A percentile compares a stretch with the other conserved stretches of the same genome.
Evolutionary conservation across 2,888 invertebrate genomes (phyloP).

Genomic region (Ormyrus labotus): DNA sequence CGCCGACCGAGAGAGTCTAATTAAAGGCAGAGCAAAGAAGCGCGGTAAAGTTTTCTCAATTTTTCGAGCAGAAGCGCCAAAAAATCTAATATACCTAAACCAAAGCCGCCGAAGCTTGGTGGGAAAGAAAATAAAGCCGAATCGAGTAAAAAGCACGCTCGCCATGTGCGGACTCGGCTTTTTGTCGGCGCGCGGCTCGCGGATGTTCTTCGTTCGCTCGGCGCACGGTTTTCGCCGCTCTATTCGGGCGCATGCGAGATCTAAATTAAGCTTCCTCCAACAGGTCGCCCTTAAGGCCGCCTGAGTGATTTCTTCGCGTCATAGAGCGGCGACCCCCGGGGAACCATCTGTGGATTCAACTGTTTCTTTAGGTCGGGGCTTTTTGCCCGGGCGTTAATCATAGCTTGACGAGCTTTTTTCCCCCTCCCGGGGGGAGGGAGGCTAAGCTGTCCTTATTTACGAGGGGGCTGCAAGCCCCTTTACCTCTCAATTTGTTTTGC

Average conservation of each 20-base stretch:
- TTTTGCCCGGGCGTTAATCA: constrained; percentile 16
- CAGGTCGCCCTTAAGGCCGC: constrained; percentile 33
- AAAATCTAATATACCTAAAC: too few species aligned
- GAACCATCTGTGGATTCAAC: constrained; percentile 37
- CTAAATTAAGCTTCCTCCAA: constrained; percentile 50
- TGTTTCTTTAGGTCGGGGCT: not conserved
- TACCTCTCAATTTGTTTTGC: too few species aligned
- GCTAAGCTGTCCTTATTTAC: too few species aligned
- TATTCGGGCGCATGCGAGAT: constrained; percentile 33
- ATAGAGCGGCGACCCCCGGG: not conserved
- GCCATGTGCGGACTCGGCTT: constrained; percentile 37
- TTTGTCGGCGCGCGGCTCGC: constrained; percentile 21
- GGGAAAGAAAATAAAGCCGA: constrained; percentile 1
- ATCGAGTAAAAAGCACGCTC: not conserved
- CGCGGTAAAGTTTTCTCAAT: too few species aligned
- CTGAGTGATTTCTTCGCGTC: constrained; percentile 38
- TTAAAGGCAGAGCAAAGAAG: too few species aligned
- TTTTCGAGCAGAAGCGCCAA: too few species aligned
- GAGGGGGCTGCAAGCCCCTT: too few species aligned
- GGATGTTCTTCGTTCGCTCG: constrained; percentile 29
- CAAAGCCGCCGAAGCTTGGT: not conserved
- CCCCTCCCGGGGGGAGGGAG: too few species aligned
- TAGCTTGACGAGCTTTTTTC: not conserved
- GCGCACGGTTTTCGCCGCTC: constrained; percentile 61
- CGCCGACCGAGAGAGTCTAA: too few species aligned